A percentile compares a stretch with the other conserved stretches of the same genome.
phyloP scores from a whole-genome alignment of 2,888 invertebrate genomes.

The Pseudococcus viburni region DNA sequence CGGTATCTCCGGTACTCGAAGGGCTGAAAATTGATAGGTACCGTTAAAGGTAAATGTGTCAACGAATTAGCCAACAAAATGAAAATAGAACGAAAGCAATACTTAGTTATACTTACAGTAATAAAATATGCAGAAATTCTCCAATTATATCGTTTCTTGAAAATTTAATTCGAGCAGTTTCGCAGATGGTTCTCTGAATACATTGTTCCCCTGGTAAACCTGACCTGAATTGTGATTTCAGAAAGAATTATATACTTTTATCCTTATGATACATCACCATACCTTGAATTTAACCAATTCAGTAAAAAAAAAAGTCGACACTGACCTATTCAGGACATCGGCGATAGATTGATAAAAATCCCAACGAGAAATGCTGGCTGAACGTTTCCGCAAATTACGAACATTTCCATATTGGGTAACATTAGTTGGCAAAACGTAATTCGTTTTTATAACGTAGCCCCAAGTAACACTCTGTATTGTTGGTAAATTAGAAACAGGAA shows the following conservation, averaged over 20 bases:
- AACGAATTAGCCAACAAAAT: background rate
- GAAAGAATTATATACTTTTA: conserved; percentile 67
- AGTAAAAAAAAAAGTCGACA: background rate
- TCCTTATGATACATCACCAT: too few species aligned
- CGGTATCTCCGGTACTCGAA: conserved; percentile 51
- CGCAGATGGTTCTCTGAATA: conserved; percentile 83
- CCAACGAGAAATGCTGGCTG: conserved; percentile 68
- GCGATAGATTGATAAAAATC: conserved; percentile 77
- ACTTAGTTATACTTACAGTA: conserved; percentile 77
- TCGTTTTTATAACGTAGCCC: conserved; percentile 79
- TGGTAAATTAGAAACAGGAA: conserved; percentile 77
- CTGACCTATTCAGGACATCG: conserved; percentile 76
- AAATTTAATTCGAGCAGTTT: conserved; percentile 80
- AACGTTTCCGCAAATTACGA: conserved; percentile 67
- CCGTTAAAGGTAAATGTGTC: background rate
- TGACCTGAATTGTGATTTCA: conserved; percentile 73
- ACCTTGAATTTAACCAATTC: too few species aligned
- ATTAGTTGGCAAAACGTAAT: conserved; percentile 79
- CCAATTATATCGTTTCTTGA: conserved; percentile 79
- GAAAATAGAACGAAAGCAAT: background rate
- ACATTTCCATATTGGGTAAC: conserved; percentile 75
- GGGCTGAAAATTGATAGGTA: conserved; percentile 42
- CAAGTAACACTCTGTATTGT: conserved; percentile 76
- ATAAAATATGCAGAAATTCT: conserved; percentile 82
- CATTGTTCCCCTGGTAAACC: conserved; percentile 80